Percentiles rank a stretch among this genome's conserved stretches.
Conservation (phyloP, 2,888 invertebrate genomes). For the Apomyelois bistriatella region DNA sequence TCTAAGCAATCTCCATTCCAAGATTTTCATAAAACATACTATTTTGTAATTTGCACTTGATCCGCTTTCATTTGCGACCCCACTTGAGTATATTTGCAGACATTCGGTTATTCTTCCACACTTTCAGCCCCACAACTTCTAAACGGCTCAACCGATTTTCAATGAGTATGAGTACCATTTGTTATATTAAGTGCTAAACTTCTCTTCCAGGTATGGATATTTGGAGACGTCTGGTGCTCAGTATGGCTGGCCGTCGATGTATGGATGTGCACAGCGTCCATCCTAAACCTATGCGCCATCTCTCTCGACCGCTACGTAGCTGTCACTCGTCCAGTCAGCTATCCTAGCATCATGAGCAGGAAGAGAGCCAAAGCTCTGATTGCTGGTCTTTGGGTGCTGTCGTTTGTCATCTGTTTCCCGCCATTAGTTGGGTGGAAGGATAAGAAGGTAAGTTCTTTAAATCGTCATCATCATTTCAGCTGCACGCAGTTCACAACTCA, state of each 20-base stretch:
- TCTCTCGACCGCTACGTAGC: constrained; percentile 97
- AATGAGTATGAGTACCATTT: no score
- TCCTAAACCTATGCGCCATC: constrained; percentile 97
- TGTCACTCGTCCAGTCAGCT: constrained; percentile 96
- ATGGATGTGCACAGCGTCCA: constrained; percentile 99
- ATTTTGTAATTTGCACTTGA: no score
- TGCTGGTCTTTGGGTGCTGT: constrained; percentile 95
- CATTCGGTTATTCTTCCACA: no score
- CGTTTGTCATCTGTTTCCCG: constrained; percentile 97
- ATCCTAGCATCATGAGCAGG: constrained; percentile 94
- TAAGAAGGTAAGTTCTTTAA: constrained; percentile 50
- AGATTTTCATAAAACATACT: no score
- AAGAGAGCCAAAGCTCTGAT: constrained; percentile 92
- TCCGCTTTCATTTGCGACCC: no score
- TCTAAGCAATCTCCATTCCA: no score
- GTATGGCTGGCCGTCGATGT: constrained; percentile 98
- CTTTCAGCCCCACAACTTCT: no score
- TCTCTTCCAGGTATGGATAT: constrained; percentile 92
- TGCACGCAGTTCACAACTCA: no score
- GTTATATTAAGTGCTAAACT: no score
- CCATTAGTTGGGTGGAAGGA: constrained; percentile 96
- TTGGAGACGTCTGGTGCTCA: constrained; percentile 97
- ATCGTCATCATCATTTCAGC: no score
- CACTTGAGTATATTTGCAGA: no score
- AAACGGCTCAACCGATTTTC: no score